phyloP scores from a whole-genome alignment of 2,888 invertebrate genomes.

The Dolomedes plantarius region DNA sequence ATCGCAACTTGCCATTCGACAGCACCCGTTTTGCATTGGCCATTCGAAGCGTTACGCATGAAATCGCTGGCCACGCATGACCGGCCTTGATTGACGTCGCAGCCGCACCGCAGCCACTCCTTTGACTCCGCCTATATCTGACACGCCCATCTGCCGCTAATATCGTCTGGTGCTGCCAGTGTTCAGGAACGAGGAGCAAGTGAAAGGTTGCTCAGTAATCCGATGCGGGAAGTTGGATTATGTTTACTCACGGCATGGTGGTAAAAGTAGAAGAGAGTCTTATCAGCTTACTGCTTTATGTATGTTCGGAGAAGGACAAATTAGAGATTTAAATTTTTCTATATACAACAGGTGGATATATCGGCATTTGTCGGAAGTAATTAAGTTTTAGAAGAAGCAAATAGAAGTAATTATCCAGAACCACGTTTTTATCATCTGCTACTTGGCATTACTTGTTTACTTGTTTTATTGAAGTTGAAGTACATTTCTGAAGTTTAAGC shows the following conservation, averaged over 20 bases:
- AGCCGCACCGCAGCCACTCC: constrained; percentile 23
- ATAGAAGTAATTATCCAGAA: no score
- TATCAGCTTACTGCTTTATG: no score
- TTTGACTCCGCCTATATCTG: constrained; percentile 16
- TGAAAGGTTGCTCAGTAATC: not conserved
- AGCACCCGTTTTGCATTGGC: constrained; percentile 22
- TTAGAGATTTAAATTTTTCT: no score
- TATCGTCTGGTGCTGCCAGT: not conserved
- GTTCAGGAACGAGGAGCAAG: not conserved
- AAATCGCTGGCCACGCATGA: constrained; percentile 44
- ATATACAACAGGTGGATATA: no score
- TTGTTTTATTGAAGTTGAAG: no score
- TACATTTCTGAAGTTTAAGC: no score
- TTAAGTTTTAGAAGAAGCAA: no score
- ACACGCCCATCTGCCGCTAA: constrained; percentile 20
- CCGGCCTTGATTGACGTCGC: constrained; percentile 64
- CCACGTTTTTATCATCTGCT: no score
- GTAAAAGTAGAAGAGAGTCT: no score
- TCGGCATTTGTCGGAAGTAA: no score
- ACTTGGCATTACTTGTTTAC: no score
- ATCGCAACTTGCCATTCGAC: constrained; percentile 18
- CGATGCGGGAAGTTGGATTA: not conserved
- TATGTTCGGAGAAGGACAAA: no score
- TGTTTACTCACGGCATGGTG: not conserved
- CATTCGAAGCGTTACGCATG: constrained; percentile 13